Conservation (phyloP, 2,113 vertebrate species). For the Coptodon rendalli region DNA sequence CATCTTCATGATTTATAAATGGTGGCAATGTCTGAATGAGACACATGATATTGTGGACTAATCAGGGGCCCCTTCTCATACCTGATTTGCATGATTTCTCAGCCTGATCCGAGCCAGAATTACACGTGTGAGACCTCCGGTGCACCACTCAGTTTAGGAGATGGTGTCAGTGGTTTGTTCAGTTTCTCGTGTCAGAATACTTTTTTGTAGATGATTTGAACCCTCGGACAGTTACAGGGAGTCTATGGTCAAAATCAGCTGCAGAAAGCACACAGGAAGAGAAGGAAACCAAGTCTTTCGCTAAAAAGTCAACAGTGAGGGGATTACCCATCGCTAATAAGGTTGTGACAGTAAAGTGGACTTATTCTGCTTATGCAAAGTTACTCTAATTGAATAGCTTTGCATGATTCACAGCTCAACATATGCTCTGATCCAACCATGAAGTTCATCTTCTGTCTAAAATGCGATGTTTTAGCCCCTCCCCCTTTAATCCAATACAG, state of each 20-base stretch:
- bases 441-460: not conserved
- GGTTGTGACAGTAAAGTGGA: not conserved
- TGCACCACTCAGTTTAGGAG: rapidly evolving
- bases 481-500: not conserved
- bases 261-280: rapidly evolving
- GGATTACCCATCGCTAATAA: not conserved
- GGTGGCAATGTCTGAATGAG: not conserved
- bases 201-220: not conserved
- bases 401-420: not conserved
- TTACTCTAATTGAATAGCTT: not conserved
- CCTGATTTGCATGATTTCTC: not conserved
- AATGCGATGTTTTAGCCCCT: not conserved
- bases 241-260: rapidly evolving
- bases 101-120: not conserved
- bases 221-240: rapidly evolving
- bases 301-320: rapidly evolving
- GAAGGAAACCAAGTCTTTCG: not conserved
- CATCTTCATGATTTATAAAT: not conserved
- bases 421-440: not conserved
- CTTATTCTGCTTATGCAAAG: not conserved
- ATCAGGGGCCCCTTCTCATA: not conserved
- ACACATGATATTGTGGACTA: rapidly evolving
- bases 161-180: not conserved
- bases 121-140: rapidly evolving
- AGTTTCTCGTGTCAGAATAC: not conserved